These are phyloP conservation scores for Furnarius figulus DNA, from an alignment of 2,113 vertebrate genomes.

Conservation along the genomic window DNA sequence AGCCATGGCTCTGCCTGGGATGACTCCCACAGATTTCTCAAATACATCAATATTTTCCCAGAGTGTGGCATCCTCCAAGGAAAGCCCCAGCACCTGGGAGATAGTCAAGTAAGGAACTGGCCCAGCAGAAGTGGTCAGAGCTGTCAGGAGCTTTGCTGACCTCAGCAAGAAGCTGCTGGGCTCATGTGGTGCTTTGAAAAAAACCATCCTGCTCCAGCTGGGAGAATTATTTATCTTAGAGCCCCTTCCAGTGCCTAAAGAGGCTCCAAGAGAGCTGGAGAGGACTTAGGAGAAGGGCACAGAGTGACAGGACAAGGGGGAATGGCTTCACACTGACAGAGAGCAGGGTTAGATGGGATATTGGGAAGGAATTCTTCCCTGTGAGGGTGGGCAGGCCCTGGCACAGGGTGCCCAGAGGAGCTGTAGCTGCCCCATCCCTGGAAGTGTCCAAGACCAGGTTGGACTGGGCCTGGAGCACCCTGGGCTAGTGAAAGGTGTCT, in stretches of 20 bases:
- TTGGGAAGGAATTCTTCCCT: not conserved
- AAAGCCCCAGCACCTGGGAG: not conserved
- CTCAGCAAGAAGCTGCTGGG: rapidly evolving
- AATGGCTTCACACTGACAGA: not conserved
- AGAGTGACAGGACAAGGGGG: not conserved
- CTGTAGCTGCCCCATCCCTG: not conserved
- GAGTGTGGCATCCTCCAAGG: rapidly evolving
- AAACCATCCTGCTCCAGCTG: rapidly evolving
- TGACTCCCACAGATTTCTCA: not conserved
- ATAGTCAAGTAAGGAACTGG: not conserved
- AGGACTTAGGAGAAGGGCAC: not conserved
- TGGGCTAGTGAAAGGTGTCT: not conserved
- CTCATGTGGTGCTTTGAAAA: not conserved
- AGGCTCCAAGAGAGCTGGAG: not conserved
- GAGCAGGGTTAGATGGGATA: not conserved
- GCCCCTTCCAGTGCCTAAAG: not conserved
- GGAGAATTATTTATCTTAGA: not conserved
- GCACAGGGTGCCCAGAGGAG: not conserved
- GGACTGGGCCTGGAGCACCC: not conserved
- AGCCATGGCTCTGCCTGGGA: not conserved
- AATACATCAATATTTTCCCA: not conserved
- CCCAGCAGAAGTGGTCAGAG: not conserved
- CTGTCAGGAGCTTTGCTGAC: not conserved
- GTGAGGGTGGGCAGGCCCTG: not conserved
- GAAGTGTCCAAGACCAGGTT: not conserved